phyloP scores from a whole-genome alignment of 1,140 invertebrate species.

The Papilio aristodemus region DNA sequence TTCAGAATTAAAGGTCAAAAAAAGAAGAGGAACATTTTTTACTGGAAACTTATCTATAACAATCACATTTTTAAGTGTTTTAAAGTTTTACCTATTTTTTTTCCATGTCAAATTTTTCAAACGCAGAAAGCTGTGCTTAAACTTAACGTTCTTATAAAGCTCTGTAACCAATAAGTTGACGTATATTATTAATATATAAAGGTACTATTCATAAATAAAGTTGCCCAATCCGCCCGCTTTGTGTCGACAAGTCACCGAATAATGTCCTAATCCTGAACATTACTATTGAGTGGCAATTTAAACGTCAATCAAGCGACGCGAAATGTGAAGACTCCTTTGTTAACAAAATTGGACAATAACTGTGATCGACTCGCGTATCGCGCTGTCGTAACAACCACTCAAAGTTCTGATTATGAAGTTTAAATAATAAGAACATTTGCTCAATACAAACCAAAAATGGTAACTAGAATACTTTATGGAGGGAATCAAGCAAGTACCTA shows the following conservation, averaged over 20 bases:
- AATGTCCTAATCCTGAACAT: constrained; percentile 15
- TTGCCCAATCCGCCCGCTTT: background rate
- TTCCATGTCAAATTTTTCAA: no score
- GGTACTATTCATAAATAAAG: background rate
- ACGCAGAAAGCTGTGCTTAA: no score
- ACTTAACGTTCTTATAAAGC: no score
- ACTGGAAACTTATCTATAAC: no score
- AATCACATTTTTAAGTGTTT: no score
- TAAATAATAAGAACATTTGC: constrained; percentile 12
- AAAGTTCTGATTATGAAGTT: constrained; percentile 21
- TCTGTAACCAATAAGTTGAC: no score
- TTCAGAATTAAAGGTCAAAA: no score
- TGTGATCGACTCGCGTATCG: background rate
- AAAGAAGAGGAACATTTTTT: no score
- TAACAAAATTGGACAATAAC: constrained; percentile 20
- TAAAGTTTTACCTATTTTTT: no score
- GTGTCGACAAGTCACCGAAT: constrained; percentile 14
- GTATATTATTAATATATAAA: background rate
- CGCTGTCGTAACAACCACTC: constrained; percentile 1
- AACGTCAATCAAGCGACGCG: constrained; percentile 14
- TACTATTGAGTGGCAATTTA: constrained; percentile 20
- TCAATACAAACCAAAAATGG: constrained; percentile 16
- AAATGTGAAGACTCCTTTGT: constrained; percentile 20
- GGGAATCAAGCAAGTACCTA: background rate
- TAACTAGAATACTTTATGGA: background rate